Conservation (phyloP, 2,113 vertebrate species). For the Rattus rattus region DNA sequence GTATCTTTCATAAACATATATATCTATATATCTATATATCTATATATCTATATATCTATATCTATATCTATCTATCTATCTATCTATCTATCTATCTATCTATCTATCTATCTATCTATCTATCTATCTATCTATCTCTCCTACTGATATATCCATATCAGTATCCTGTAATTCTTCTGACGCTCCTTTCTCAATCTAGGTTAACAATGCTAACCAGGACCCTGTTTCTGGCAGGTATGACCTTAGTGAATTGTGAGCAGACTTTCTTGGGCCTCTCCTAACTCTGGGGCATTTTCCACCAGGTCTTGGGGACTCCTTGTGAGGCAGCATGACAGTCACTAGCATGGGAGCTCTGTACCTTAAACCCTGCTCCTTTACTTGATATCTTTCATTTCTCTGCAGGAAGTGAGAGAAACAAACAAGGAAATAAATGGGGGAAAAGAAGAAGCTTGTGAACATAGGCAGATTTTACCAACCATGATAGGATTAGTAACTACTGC, state of each 20-base stretch:
- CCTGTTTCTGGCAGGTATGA: not conserved
- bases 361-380: not conserved
- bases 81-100: no score
- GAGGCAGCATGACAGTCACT: not conserved
- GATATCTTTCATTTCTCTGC: slow-evolving; percentile 11
- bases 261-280: not conserved
- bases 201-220: not conserved
- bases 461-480: not conserved
- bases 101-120: no score
- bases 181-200: not conserved
- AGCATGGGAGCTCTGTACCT: not conserved
- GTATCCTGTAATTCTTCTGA: not conserved
- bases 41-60: no score
- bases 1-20: no score
- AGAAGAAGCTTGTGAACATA: not conserved
- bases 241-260: not conserved
- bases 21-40: no score
- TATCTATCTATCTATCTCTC: no score
- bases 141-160: not conserved
- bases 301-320: not conserved
- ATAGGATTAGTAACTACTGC: not conserved
- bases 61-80: no score
- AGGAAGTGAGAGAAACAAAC: not conserved
- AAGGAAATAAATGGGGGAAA: not conserved
- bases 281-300: not conserved